Conservation (phyloP, 2,888 invertebrate genomes). For the Thyatira batis region DNA sequence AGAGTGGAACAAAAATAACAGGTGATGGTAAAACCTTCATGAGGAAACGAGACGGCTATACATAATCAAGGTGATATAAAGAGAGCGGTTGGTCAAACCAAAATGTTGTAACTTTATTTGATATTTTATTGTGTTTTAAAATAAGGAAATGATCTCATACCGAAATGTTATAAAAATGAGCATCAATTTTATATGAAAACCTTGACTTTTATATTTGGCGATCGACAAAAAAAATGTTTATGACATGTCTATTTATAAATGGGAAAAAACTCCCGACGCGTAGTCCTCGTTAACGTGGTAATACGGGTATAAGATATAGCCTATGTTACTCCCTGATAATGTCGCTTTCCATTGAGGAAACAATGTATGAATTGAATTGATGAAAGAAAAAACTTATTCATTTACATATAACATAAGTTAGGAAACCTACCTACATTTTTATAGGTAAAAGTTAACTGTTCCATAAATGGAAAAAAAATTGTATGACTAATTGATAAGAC, state of each 20-base stretch:
- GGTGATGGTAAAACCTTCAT: constrained; percentile 30
- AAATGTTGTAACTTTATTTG: constrained; percentile 63
- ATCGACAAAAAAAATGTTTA: neutral
- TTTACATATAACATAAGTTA: too few relatives aligned
- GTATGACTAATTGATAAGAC: too few relatives aligned
- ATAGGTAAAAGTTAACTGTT: too few relatives aligned
- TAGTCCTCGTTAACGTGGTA: too few relatives aligned
- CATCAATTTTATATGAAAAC: constrained; percentile 21
- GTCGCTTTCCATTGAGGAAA: too few relatives aligned
- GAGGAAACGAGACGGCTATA: constrained; percentile 51
- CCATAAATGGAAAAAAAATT: too few relatives aligned
- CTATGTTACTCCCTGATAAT: too few relatives aligned
- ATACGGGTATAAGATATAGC: too few relatives aligned
- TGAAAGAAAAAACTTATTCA: too few relatives aligned
- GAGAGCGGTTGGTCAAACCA: constrained; percentile 58
- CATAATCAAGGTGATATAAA: constrained; percentile 65
- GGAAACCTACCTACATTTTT: too few relatives aligned
- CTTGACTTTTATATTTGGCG: constrained; percentile 29
- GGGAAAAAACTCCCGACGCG: too few relatives aligned
- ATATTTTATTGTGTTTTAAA: constrained; percentile 54
- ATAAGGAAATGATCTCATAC: constrained; percentile 70
- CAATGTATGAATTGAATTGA: too few relatives aligned
- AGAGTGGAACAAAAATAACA: constrained; percentile 51
- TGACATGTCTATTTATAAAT: neutral
- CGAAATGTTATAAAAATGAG: constrained; percentile 27